phyloP scores from a whole-genome alignment of 2,113 vertebrate genomes.

The Chionodraco myersi region DNA sequence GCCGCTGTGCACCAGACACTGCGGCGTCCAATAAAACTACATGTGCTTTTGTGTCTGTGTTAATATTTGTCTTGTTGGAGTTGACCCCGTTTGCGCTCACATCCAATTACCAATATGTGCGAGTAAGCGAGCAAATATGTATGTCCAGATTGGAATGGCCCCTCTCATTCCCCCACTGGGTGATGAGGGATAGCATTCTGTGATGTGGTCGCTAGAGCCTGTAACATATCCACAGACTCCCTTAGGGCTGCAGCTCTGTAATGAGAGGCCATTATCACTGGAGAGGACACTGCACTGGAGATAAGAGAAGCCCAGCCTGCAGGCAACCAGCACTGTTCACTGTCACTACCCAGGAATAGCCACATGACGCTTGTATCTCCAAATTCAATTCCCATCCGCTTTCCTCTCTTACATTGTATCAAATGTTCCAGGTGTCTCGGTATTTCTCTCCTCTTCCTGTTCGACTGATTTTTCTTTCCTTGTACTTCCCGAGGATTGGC shows the following conservation, averaged over 20 bases:
- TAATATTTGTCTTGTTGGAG: conserved; percentile 49
- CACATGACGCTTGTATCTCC: conserved; percentile 38
- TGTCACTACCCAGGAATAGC: conserved; percentile 58
- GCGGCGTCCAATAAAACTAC: conserved; percentile 79
- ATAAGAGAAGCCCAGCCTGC: conserved; percentile 57
- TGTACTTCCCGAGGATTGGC: conserved; percentile 30
- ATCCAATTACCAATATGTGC: conserved; percentile 19
- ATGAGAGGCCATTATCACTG: conserved; percentile 72
- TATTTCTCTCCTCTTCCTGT: conserved; percentile 16
- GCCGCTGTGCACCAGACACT: conserved; percentile 75
- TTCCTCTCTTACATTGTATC: conserved; percentile 52
- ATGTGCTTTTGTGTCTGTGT: conserved; percentile 40
- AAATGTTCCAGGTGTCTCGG: conserved; percentile 38
- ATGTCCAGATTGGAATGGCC: not conserved
- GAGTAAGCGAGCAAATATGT: not conserved
- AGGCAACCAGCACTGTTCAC: conserved; percentile 31
- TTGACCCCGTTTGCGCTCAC: not conserved
- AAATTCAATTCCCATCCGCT: conserved; percentile 59
- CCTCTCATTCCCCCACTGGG: conserved; percentile 1
- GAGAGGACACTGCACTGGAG: conserved; percentile 47
- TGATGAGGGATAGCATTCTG: conserved; percentile 9
- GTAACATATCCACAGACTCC: conserved; percentile 47
- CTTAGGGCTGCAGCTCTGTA: conserved; percentile 51
- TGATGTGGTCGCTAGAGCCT: conserved; percentile 40
- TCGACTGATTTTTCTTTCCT: conserved; percentile 4